Percentiles rank a stretch among this genome's conserved stretches.
These are phyloP conservation scores for Lypha dubia DNA, from an alignment of 2,888 invertebrate genomes.

Conservation along the genomic window DNA sequence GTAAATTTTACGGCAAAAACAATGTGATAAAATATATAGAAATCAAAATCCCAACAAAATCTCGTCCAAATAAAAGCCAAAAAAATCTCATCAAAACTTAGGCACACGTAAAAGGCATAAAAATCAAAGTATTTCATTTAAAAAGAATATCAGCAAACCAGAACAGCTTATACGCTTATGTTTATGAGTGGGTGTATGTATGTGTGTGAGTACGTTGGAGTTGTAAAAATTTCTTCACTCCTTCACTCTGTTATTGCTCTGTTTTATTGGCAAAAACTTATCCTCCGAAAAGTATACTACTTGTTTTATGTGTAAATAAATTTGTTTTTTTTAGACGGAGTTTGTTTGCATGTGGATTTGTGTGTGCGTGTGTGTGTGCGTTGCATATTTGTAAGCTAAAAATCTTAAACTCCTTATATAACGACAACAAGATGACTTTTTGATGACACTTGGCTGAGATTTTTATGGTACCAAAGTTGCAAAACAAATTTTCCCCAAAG, in stretches of 20 bases:
- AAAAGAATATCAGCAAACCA: constrained; percentile 34
- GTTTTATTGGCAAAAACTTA: constrained; percentile 19
- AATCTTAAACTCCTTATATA: constrained; percentile 11
- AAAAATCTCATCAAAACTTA: constrained; percentile 63
- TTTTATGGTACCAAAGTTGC: constrained; percentile 67
- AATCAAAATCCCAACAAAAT: constrained; percentile 23
- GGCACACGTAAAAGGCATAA: constrained; percentile 72
- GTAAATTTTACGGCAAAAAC: not conserved
- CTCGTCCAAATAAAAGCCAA: not conserved
- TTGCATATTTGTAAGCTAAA: no score
- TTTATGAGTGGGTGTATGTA: not conserved
- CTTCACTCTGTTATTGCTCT: not conserved
- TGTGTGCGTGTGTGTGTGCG: not conserved
- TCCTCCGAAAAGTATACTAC: constrained; percentile 59
- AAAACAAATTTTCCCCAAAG: not conserved
- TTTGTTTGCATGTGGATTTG: not conserved
- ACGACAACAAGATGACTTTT: constrained; percentile 68
- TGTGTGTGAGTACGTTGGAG: no score
- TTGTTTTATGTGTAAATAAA: constrained; percentile 31
- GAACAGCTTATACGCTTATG: not conserved
- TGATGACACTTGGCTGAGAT: constrained; percentile 73
- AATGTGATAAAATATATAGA: not conserved
- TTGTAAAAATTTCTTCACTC: not conserved
- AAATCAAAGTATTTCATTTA: constrained; percentile 69
- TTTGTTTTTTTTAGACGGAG: not conserved